Percentiles rank a stretch among this genome's conserved stretches.
Evolutionary conservation across 30 jellyfish, hydroid and myxozoan species (phyloP).

Genomic region (Aurelia aurita complex sp. Pacific): DNA sequence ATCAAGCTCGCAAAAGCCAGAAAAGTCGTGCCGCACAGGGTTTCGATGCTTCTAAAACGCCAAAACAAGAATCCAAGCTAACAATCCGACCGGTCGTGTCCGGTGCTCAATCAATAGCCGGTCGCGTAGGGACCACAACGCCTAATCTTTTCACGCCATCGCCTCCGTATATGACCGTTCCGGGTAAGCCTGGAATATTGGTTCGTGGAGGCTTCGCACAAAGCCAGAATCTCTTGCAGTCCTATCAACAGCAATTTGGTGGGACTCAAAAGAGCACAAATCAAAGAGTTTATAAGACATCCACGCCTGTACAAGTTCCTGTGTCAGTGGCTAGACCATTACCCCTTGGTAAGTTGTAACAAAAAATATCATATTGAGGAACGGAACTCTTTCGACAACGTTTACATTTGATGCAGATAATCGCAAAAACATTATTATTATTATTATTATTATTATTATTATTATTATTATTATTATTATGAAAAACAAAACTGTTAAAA

Average conservation of each 20-base stretch:
- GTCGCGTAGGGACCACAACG: constrained; percentile 15
- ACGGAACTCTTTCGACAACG: too few relatives aligned
- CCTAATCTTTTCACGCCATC: constrained; percentile 25
- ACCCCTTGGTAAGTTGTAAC: constrained; percentile 54
- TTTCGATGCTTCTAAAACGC: constrained; percentile 3
- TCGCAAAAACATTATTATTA: too few relatives aligned
- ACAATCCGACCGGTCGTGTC: constrained; percentile 61
- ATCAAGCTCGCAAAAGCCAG: constrained; percentile 25
- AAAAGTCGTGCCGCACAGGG: background rate
- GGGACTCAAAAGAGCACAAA: constrained; percentile 13
- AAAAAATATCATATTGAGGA: too few relatives aligned
- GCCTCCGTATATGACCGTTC: constrained; percentile 47
- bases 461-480: too few relatives aligned
- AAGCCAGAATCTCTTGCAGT: constrained; percentile 20
- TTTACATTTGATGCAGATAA: too few relatives aligned
- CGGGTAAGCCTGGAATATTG: constrained; percentile 61
- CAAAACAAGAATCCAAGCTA: constrained; percentile 35
- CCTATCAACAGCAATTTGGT: constrained; percentile 23
- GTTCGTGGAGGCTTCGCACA: constrained; percentile 14
- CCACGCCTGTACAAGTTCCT: constrained; percentile 70
- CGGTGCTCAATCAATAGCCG: constrained; percentile 30
- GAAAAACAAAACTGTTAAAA: too few relatives aligned
- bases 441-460: too few relatives aligned
- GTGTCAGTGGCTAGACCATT: constrained; percentile 75
- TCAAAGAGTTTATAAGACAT: constrained; percentile 33